Evolutionary conservation across 2,113 vertebrate genomes (phyloP), one percentile per base, ranked within the genome.

Genomic region (Mola mola): DNA sequence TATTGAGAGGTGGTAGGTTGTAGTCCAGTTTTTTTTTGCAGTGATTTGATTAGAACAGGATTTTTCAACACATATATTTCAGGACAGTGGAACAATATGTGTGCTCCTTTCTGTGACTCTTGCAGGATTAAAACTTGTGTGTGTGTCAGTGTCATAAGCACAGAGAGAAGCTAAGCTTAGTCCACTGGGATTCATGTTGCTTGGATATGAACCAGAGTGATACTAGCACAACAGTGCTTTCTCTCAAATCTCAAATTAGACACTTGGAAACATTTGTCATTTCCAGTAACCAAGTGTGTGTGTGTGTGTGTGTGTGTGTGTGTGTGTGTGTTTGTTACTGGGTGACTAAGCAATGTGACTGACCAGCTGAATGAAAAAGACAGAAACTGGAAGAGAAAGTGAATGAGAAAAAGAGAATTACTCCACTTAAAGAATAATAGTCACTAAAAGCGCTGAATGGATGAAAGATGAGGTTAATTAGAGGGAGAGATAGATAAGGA

Each of bases 171-270:
- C 58, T 56, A 21, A 34, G 38, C 51, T 50, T 8, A 17, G 17
- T 66, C 70, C 71, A 52, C 11, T 50, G 62, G 65, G 83, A 68
- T 74, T 67, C 70, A 25, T 72, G 79, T 86, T 83, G 78, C 82
- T 63, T 86, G 6, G 80, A 59, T 80, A 75, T 86, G 22, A 83
- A 66, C 20, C 66, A 69, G 44, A 62, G 56, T 72, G 41, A 49
- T 72, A 58, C 48, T 19, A 72, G 43, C 24, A 52, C 52, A 82
- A 73, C 66, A 71, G 15, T 28, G 34, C 48, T 25, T 25, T 8
- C 20, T 50, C 31, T 64, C 40, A 40, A 46, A 53, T 64, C 50
- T 41, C 38, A 41, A 41, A 70, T 69, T 53, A 73, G 33, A 74
- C 52, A 60, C 52, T 62, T 59, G 56, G 34, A 50, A 57, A 36